phyloP scores from a whole-genome alignment of 2,888 invertebrate species.

The Cinara cedri region DNA sequence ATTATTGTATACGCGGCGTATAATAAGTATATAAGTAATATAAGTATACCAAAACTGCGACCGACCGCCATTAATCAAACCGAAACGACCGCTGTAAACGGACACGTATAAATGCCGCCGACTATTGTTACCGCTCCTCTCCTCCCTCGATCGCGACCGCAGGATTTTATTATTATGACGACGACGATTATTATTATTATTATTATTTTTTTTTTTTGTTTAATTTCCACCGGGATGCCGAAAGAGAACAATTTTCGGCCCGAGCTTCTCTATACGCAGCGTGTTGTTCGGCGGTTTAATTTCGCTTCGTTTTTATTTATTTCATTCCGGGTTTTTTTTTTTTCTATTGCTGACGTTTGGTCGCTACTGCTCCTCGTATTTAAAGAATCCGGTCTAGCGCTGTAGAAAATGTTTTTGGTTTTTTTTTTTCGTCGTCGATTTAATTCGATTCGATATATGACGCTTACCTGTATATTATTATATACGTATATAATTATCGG shows the following conservation, averaged over 20 bases:
- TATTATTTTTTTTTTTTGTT: background rate
- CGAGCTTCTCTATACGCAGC: background rate
- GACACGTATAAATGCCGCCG: slow-evolving; percentile 49
- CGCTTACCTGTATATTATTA: background rate
- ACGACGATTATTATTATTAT: background rate
- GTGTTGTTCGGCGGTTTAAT: slow-evolving; percentile 23
- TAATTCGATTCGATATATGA: slow-evolving; percentile 41
- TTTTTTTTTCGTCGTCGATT: background rate
- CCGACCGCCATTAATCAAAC: slow-evolving; percentile 51
- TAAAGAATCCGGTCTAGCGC: slow-evolving; percentile 51
- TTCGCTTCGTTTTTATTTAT: slow-evolving; percentile 36
- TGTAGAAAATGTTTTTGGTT: slow-evolving; percentile 21
- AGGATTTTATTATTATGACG: slow-evolving; percentile 19
- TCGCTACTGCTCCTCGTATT: background rate
- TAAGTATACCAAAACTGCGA: slow-evolving; percentile 32
- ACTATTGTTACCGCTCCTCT: slow-evolving; percentile 39
- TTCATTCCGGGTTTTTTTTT: slow-evolving; percentile 3
- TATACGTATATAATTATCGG: slow-evolving; percentile 20
- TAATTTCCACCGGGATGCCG: slow-evolving; percentile 44
- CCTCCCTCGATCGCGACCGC: slow-evolving; percentile 24
- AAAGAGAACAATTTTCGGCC: slow-evolving; percentile 41
- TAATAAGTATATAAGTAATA: background rate
- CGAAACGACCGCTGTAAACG: slow-evolving; percentile 49
- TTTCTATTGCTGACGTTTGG: background rate
- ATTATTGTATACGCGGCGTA: background rate